Percentiles rank a stretch among this genome's conserved stretches.
These are phyloP conservation scores for Drosophila melanocephala DNA, from an alignment of 2,888 invertebrate genomes.

Conservation along the genomic window DNA sequence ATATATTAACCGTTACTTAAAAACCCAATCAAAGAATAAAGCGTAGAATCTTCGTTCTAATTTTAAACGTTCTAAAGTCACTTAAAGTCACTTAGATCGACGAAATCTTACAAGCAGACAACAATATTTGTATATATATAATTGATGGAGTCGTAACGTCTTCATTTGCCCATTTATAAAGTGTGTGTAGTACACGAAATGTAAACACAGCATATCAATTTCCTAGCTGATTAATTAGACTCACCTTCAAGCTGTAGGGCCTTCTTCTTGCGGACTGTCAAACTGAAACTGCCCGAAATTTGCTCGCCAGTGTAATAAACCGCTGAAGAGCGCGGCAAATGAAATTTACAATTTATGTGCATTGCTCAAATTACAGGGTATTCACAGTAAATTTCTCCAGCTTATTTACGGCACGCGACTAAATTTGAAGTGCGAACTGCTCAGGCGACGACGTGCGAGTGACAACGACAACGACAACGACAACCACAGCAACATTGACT, in stretches of 20 bases:
- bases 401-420: conserved; percentile 35
- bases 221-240: conserved; percentile 16
- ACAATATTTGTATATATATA: neutral
- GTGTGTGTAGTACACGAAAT: neutral
- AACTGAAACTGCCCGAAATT: conserved; percentile 56
- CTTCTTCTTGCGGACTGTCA: conserved; percentile 56
- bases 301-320: conserved; percentile 76
- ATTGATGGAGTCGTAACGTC: neutral
- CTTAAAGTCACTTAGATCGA: neutral
- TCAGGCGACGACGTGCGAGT: conserved; percentile 34
- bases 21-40: neutral
- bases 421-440: conserved; percentile 33
- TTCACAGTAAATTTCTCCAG: conserved; percentile 1
- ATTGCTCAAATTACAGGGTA: conserved; percentile 49
- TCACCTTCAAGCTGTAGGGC: conserved; percentile 62
- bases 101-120: neutral
- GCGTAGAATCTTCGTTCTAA: neutral
- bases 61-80: neutral
- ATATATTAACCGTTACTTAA: neutral
- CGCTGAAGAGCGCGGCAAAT: conserved; percentile 64
- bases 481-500: neutral
- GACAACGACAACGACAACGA: conserved; percentile 20
- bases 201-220: conserved; percentile 15
- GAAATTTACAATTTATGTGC: conserved; percentile 65
- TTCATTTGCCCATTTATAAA: neutral